Evolutionary conservation across 2,113 vertebrate genomes (phyloP), one percentile per base, ranked within the genome.

Genomic region (Morone chrysops): DNA sequence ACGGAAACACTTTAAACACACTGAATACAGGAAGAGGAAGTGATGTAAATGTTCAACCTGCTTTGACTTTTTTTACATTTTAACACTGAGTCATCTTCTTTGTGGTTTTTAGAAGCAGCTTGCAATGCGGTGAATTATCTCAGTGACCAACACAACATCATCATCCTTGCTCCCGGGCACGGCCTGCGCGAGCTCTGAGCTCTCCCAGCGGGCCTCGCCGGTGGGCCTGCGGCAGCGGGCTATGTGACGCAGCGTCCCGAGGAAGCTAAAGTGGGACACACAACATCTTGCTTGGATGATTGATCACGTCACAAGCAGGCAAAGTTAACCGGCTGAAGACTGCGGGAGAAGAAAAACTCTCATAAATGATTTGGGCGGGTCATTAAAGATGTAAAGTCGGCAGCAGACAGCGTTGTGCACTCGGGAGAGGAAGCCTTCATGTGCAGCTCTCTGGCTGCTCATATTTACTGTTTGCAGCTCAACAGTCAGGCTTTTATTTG

Each of bases 271-370:
- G 85, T 76, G 85, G 87, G 87, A 88, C 83, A 79, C 79, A 90
- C 85, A 91, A 89, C 89, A 88, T 90, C 87, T 71, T 75, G 82
- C 85, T 81, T 63, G 89, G 90, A 79, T 89, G 90, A 90, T 90
- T 92, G 93, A 82, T 89, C 89, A 75, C 66, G 85, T 93, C 89
- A 92, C 91, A 92, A 89, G 74, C n/a, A n/a, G 77, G 75, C 70
- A 82, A 69, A 75, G 89, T 78, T 62, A 85, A 90, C 87, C 38
- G 62, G 79, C 85, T 65, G 86, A 77, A 69, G 82, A 79, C 86
- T 47, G 81, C 56, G 54, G 83, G 87, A 81, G 86, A 92, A 90
- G 81, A 86, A 82, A 90, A 91, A 90, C 90, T 87, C 90, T 92
- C 89, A 91, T 93, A 77, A 93, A 93, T 90, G 80, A 93, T 90